phyloP scores from a whole-genome alignment of 2,113 vertebrate genomes.

The Orycteropus afer region DNA sequence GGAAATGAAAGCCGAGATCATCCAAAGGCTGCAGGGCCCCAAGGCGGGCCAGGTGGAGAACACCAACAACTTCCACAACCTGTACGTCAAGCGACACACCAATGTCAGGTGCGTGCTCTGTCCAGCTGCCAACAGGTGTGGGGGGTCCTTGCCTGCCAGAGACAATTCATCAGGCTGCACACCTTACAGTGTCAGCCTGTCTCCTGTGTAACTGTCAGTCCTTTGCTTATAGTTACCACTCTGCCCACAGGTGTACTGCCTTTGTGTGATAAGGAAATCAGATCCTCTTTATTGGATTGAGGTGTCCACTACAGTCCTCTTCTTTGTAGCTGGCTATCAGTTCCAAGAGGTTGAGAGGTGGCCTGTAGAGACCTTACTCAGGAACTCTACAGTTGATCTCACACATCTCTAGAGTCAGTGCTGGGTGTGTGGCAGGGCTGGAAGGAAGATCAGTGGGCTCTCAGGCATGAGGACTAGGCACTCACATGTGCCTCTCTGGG shows the following conservation, averaged over 20 bases:
- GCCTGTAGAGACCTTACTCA: background rate
- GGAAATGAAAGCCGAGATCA: conserved; percentile 99
- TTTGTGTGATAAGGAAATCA: background rate
- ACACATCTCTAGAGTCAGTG: no score
- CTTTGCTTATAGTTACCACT: fast-evolving
- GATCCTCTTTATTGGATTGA: background rate
- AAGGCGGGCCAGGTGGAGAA: conserved; percentile 97
- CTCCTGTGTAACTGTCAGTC: fast-evolving
- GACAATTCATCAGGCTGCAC: fast-evolving
- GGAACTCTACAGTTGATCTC: background rate
- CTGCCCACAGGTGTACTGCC: fast-evolving
- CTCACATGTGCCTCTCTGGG: background rate
- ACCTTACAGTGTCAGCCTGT: fast-evolving
- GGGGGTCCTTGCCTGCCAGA: fast-evolving
- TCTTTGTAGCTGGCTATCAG: fast-evolving
- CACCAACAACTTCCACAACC: conserved; percentile 99
- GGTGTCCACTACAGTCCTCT: background rate
- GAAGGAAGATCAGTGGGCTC: background rate
- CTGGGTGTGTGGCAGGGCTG: background rate
- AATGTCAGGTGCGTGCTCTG: conserved; percentile 91
- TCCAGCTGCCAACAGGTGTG: fast-evolving
- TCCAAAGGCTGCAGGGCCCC: conserved; percentile 96
- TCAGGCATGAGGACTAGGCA: no score
- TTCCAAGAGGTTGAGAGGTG: background rate
- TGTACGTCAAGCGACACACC: conserved; percentile 97